These are phyloP conservation scores for Solea solea DNA, from an alignment of 2,113 vertebrate species.

Conservation along the genomic window DNA sequence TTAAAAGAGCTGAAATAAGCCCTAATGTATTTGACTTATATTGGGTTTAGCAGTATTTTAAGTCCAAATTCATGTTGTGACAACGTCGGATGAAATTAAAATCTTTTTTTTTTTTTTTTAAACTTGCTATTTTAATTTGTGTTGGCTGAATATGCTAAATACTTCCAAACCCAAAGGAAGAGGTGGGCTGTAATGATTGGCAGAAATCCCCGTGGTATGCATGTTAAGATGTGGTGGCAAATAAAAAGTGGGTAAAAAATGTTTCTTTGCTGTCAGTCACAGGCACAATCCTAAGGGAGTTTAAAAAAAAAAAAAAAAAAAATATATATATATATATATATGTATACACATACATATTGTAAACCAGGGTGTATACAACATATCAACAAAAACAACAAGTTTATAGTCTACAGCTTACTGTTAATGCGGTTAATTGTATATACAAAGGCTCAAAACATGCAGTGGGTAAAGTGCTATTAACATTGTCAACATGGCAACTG, in stretches of 20 bases:
- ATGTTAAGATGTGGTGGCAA: conserved; percentile 43
- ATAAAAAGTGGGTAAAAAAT: conserved; percentile 47
- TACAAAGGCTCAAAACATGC: background rate
- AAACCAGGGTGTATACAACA: background rate
- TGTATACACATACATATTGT: no score
- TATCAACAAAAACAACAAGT: no score
- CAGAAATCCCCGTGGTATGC: conserved; percentile 39
- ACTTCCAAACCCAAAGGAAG: conserved; percentile 41
- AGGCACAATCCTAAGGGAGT: conserved; percentile 23
- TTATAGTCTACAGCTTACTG: no score
- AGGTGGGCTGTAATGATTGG: conserved; percentile 53
- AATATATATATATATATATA: conserved; percentile 1
- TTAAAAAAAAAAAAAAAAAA: no score
- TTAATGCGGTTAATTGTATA: background rate
- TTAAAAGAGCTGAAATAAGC: background rate
- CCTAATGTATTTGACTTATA: background rate
- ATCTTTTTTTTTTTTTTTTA: conserved; percentile 8
- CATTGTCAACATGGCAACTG: background rate
- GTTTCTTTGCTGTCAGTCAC: conserved; percentile 53
- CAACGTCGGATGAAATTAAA: conserved; percentile 8
- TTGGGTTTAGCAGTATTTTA: background rate
- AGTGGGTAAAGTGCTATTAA: background rate
- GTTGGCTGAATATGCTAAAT: conserved; percentile 34
- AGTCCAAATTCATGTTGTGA: background rate
- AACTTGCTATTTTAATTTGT: conserved; percentile 30